Evolutionary conservation across 2,888 invertebrate genomes (phyloP), one percentile per base, ranked within the genome.

Genomic region (Griposia aprilina): DNA sequence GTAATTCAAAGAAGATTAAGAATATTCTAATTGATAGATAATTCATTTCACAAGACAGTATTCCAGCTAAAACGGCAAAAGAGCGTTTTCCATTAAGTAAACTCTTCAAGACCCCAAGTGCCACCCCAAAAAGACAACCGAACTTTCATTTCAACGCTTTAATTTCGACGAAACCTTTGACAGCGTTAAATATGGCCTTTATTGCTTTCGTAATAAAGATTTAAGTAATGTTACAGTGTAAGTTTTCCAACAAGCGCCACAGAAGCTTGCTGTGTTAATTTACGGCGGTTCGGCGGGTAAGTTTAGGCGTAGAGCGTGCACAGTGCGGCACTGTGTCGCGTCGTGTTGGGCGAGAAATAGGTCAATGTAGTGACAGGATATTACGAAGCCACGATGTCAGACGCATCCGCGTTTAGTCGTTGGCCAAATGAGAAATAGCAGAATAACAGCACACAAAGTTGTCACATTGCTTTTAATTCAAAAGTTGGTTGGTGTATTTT

Each of bases 191-290:
- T 95, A 93, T 95, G 90, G 93, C 83, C 95, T 94, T 95, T 96
- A 96, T 95, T 95, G 95, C 96, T 93, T 94, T 94, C 91, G 94
- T 93, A 95, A 95, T 96, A 95, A 94, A 94, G 95, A 91, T 92
- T 93, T 90, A 90, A 93, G 94, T 92, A 93, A 90, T 89, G 91
- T 91, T 87, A 88, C 87, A 81, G 86, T 82, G 86, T 87, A 88
- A 85, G 89, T 90, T 91, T 92, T 92, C 89, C 90, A 89, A 85
- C 87, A 85, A 85, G 85, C 87, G 68, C 76, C 88, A 89, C 87
- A 62, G 83, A 76, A 83, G 82, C 83, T 80, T 80, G 77, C 84
- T 87, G 87, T 88, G 88, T 88, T 88, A 86, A 87, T 89, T 87
- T 88, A 87, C 83, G 77, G 78, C 81, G 80, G 82, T 78, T 80